Evolutionary conservation across 2,113 vertebrate genomes (phyloP), one percentile per base, ranked within the genome.

Genomic region (Chaetodon trifascialis): DNA sequence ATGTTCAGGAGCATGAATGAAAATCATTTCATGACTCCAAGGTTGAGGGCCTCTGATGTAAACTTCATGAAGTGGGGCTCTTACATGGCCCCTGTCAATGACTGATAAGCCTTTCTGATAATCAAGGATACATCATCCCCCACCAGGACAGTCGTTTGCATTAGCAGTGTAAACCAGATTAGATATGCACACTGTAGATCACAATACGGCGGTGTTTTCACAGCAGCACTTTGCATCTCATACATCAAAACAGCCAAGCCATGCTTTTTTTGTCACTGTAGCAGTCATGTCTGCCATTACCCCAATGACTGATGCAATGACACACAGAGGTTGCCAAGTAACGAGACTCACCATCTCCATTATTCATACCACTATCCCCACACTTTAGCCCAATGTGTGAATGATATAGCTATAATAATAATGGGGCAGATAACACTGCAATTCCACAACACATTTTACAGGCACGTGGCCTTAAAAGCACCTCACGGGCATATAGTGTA

Each of bases 361-460:
- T 75, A 80, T 74, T 77, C 2, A 55, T 8, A 36, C 15, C 21
- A 34, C 73, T 46, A 51, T 88, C 21, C 25, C 16, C 16, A 63
- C 49, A 46, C 66, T 55, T 52, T 44, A 65, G 73, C 70, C 77
- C 47, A 47, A 56, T 60, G 42, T 82, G 62, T 88, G 80, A 86
- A 73, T 75, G 38, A 84, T 82, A 63, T 73, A 42, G 34, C 74
- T 59, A 68, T 77, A 81, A 67, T 63, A 84, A 85, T 79, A 80
- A 84, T 77, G 56, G 76, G 69, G n/a, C 62, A 83, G 73, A 86
- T 79, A 81, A 51, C 46, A 30, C 23, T 65, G 74, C 34, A 64
- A 79, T 90, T 86, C 65, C 70, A 69, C 52, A 59, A 80, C 69
- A 84, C 65, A 84, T 92, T 84, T 87, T 80, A 88, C 17, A 7